These are phyloP conservation scores for Zonitis immaculata DNA, from an alignment of 2,888 invertebrate genomes.

Conservation along the genomic window DNA sequence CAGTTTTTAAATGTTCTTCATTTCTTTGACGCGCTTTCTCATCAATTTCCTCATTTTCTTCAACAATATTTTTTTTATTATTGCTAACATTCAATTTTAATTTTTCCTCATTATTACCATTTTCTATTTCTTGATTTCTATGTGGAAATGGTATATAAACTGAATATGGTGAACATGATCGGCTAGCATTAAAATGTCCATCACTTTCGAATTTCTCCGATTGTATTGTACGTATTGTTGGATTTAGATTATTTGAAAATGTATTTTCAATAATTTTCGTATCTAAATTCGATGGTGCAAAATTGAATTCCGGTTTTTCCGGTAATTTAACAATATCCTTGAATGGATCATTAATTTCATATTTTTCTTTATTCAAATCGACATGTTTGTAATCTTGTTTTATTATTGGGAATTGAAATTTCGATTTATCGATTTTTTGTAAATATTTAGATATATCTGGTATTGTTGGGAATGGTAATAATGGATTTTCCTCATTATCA, in stretches of 20 bases:
- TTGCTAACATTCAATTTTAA: too few species aligned
- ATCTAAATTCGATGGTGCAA: constrained; percentile 33
- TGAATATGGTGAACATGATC: constrained; percentile 39
- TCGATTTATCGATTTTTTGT: constrained; percentile 8
- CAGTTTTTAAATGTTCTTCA: constrained; percentile 34
- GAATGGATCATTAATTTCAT: constrained; percentile 25
- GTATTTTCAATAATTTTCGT: constrained; percentile 34
- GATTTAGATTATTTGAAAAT: constrained; percentile 17
- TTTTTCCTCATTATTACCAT: neutral
- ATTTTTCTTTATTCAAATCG: constrained; percentile 32
- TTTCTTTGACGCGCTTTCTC: constrained; percentile 26
- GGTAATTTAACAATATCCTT: constrained; percentile 19
- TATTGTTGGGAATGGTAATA: constrained; percentile 35
- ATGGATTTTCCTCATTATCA: neutral
- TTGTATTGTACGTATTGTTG: constrained; percentile 32
- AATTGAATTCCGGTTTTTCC: constrained; percentile 39
- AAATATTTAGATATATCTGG: constrained; percentile 38
- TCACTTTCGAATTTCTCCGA: constrained; percentile 45
- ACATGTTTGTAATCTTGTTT: constrained; percentile 26
- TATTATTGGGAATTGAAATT: neutral
- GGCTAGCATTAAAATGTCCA: constrained; percentile 44
- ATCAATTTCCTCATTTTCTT: constrained; percentile 18
- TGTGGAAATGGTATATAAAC: constrained; percentile 36
- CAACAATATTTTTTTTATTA: too few species aligned
- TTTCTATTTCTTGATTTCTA: neutral